Evolutionary conservation across 2,797 vertebrate genomes (phyloP), one percentile per base, ranked within the genome.

Genomic region (Notolabrus celidotus): DNA sequence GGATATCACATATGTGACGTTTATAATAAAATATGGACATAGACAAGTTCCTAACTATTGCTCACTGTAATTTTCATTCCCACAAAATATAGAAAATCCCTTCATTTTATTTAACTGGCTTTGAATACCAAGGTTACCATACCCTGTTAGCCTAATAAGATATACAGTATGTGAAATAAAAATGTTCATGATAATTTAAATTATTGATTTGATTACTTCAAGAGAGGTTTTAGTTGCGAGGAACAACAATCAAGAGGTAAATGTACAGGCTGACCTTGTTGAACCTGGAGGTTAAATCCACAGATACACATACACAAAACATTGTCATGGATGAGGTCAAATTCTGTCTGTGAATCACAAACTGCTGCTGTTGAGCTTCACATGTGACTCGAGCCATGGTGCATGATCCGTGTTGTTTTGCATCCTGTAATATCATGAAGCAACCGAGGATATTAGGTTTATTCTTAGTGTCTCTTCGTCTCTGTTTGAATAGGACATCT

Each of bases 401-500:
- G 68, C 38, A 23, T 42, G n/a, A 61, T 58, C 55, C 20, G 34
- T 67, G 41, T 36, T 10, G 7, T 11, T 60, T 71, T 66, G 56
- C 10, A 36, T 52, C 46, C 58, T 59, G 39, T 61, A 63, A 76
- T 68, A 52, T 74, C 22, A 74, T 47, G 56, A 70, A 46, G 65
- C 56, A 52, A n/a, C 27, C 0, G 10, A 68, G 70, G 64, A 80
- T 12, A 73, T 81, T 71, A 27, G 19, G 61, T 80, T 86, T 75
- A 89, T 89, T 91, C 76, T 82, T 69, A 64, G 86, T 71, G 79
- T 85, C 72, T 71, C 77, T 85, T 84, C 67, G 82, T 88, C 65
- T 79, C 20, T n/a, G 62, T 27, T 88, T 88, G 80, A 90, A 88
- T 79, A 45, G 79, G 86, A 88, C 89, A 90, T 89, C 86, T 91